Conservation (phyloP, 2,888 invertebrate species). For the Hanleya hanleyi region DNA sequence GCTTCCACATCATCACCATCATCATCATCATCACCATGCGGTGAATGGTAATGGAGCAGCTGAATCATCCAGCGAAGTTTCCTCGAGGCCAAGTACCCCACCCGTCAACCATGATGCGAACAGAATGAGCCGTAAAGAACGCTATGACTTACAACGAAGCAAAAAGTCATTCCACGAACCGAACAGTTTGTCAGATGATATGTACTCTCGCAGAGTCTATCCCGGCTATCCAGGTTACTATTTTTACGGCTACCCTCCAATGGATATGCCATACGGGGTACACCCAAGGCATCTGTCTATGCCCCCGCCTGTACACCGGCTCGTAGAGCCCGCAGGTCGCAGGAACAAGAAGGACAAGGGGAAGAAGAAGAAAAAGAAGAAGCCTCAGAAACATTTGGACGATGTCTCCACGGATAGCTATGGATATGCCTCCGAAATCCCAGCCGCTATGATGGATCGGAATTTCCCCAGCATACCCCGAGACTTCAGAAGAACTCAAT, state of each 20-base stretch:
- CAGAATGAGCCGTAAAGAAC: constrained; percentile 47
- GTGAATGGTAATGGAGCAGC: constrained; percentile 17
- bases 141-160: constrained; percentile 41
- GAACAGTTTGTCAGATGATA: constrained; percentile 12
- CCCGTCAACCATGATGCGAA: constrained; percentile 57
- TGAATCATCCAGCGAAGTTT: constrained; percentile 41
- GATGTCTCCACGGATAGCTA: constrained; percentile 34
- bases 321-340: not conserved
- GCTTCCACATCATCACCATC: constrained; percentile 44
- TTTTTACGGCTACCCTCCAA: constrained; percentile 43
- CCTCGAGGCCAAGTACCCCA: constrained; percentile 56
- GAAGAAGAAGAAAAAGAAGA: constrained; percentile 32
- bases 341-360: not conserved
- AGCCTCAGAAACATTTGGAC: constrained; percentile 37
- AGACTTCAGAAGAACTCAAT: constrained; percentile 57
- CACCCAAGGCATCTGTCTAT: not conserved
- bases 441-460: constrained; percentile 23
- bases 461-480: constrained; percentile 35
- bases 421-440: constrained; percentile 33
- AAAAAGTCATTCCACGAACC: constrained; percentile 25
- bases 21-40: constrained; percentile 43
- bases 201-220: constrained; percentile 12
- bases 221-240: constrained; percentile 25
- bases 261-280: not conserved
- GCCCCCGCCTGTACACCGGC: constrained; percentile 20